Evolutionary conservation across 1,140 invertebrate species (phyloP), one percentile per base, ranked within the genome.

Genomic region (Zaprionus inermis): DNA sequence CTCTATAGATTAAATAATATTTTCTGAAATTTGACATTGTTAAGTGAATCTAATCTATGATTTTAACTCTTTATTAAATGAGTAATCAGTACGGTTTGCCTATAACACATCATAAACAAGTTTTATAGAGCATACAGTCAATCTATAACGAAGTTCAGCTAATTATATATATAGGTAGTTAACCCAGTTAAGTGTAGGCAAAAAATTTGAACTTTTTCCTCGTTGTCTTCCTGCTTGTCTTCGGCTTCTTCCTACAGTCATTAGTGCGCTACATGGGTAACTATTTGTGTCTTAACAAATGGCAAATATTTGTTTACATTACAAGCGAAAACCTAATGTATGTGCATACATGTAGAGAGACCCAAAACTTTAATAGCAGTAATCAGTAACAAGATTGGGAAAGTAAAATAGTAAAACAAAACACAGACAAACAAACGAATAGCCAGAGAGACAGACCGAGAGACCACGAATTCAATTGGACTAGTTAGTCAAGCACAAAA

Each of bases 401-500:
- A 6, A 18, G 36, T 32, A 38, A 16, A 65, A 49, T 24, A 14
- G 12, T 12, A 22, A 54, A 54, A 54, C 14, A 32, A 20, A n/a
- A 7, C 46, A n/a, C 51, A 30, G n/a, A 44, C 10, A 65, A 24
- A 16, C 52, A 11, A 28, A 32, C 5, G 41, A 16, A 51, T 18
- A 67, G 12, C 49, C 2, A 14, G 54, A 24, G 18, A 22, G 24
- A 52, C 28, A 56, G 24, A 54, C 16, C 0, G 28, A n/a, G 2
- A 34, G 16, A 28, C 52, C 0, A 65, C 36, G 56, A 64, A 63
- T 69, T 76, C 68, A 88, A 85, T 88, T 82, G 54, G 65, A 30
- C 30, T 72, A 66, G 55, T 60, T 72, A 88, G 73, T 86, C 72
- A 68, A 76, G 79, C 82, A 52, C 61, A 72, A 72, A 49, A 67